phyloP scores from a whole-genome alignment of 2,888 invertebrate species.

The Tenthredo amoena region DNA sequence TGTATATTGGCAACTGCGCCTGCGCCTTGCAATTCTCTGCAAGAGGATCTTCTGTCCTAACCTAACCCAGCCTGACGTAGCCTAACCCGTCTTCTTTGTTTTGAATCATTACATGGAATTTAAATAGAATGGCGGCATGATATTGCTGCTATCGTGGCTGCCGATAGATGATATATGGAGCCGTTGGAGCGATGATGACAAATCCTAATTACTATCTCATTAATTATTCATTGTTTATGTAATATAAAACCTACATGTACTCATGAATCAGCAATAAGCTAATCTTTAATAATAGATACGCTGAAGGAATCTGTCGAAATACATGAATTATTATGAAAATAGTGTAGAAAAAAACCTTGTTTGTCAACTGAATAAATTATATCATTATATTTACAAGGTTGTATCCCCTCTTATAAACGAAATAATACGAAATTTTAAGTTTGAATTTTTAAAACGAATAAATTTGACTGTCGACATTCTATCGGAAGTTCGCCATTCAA shows the following conservation, averaged over 20 bases:
- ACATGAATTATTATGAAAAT: neutral
- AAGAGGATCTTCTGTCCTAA: neutral
- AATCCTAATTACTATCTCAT: neutral
- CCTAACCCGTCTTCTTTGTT: neutral
- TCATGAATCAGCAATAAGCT: neutral
- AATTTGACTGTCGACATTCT: neutral
- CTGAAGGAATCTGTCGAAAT: neutral
- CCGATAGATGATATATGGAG: neutral
- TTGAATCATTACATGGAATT: neutral
- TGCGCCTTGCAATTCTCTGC: neutral
- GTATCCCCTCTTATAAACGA: neutral
- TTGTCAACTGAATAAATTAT: neutral
- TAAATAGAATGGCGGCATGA: neutral
- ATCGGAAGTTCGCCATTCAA: neutral
- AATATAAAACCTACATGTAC: neutral
- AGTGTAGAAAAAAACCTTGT: neutral
- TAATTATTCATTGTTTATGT: neutral
- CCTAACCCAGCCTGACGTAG: neutral
- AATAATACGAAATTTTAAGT: neutral
- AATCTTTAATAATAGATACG: neutral
- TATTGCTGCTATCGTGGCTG: neutral
- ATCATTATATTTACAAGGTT: neutral
- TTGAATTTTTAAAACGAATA: neutral
- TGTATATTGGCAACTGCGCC: neutral
- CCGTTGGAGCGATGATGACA: neutral